A percentile compares a stretch with the other conserved stretches of the same genome.
Conservation (phyloP, 2,888 invertebrate species). For the Thereva unica region DNA sequence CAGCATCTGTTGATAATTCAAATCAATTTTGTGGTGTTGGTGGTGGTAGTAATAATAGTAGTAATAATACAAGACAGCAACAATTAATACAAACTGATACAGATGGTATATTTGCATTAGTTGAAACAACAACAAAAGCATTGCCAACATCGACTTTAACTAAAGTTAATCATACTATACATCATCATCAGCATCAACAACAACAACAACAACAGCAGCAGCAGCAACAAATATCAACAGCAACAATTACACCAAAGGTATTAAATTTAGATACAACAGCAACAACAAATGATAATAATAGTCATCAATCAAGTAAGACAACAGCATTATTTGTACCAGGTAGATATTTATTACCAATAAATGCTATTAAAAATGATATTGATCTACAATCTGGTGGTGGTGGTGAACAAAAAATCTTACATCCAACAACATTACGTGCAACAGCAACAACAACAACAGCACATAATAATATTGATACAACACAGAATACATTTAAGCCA, state of each 20-base stretch:
- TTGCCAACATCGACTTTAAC: neutral
- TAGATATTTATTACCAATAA: slow-evolving; percentile 70
- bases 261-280: neutral
- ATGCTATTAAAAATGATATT: slow-evolving; percentile 68
- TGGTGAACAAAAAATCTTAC: neutral
- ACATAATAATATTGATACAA: neutral
- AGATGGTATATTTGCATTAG: slow-evolving; percentile 28
- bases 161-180: too few species aligned
- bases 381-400: too few species aligned
- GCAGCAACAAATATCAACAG: slow-evolving; percentile 3
- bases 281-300: slow-evolving; percentile 41
- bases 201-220: slow-evolving; percentile 36
- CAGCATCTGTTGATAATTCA: slow-evolving; percentile 8
- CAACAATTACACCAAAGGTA: neutral
- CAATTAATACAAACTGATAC: slow-evolving; percentile 53
- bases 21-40: slow-evolving; percentile 1
- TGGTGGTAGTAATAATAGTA: too few species aligned
- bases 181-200: slow-evolving; percentile 37
- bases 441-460: neutral
- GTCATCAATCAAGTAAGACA: slow-evolving; percentile 62
- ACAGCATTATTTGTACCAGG: slow-evolving; percentile 66
- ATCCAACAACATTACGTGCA: neutral
- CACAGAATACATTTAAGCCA: slow-evolving; percentile 10
- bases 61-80: slow-evolving; percentile 43
- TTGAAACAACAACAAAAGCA: neutral